Conservation (phyloP, 2,113 vertebrate species). For the Eptatretus burgeri region DNA sequence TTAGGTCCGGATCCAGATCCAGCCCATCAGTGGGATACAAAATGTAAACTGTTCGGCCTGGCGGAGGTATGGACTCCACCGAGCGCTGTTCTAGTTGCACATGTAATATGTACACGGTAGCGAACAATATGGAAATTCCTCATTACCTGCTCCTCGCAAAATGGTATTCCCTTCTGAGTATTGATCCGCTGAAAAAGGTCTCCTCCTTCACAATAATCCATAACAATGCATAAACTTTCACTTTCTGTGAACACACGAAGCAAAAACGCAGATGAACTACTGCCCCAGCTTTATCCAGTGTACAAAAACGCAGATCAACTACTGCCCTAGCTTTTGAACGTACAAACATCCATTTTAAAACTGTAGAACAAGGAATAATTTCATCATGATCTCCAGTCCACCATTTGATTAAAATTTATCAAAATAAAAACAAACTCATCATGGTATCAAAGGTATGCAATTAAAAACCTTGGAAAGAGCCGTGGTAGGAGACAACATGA, state of each 20-base stretch:
- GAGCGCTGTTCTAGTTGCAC: no score
- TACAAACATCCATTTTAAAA: neutral
- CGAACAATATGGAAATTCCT: neutral
- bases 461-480: conserved; percentile 71
- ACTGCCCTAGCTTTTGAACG: neutral
- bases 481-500: conserved; percentile 76
- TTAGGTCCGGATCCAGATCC: no score
- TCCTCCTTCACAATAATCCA: conserved; percentile 73
- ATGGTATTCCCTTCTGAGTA: conserved; percentile 32
- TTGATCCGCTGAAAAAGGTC: conserved; percentile 50
- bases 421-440: neutral
- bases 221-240: conserved; percentile 39
- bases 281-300: neutral
- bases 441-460: neutral
- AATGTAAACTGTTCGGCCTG: no score
- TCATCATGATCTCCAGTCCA: neutral
- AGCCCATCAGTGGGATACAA: no score
- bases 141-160: conserved; percentile 45
- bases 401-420: neutral
- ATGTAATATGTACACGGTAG: no score
- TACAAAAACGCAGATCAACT: neutral
- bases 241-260: conserved; percentile 22
- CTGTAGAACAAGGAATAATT: neutral
- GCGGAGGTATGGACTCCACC: no score
- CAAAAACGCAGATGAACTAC: neutral